Evolutionary conservation across 2,888 invertebrate genomes (phyloP), one percentile per base, ranked within the genome.

Genomic region (Cryptocephalus primarius): DNA sequence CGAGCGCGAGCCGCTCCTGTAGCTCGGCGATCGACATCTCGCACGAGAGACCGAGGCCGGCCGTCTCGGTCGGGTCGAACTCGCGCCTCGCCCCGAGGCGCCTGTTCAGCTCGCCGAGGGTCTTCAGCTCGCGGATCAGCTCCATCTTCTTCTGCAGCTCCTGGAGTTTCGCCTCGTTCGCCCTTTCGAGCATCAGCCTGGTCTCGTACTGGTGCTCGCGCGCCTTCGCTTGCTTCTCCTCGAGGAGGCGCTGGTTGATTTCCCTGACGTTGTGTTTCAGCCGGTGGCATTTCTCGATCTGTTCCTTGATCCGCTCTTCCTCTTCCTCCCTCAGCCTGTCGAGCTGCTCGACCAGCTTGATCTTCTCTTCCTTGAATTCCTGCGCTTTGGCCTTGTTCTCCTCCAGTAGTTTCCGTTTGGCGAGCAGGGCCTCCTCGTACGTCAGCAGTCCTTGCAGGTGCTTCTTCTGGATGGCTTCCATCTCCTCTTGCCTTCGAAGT

Each of bases 11-110:
- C 44, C 77, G 68, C 61, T 80, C 78, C 58, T 77, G 75, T 42
- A 81, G 60, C 64, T 82, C 80, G 8, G 76, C 76, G 42, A 80
- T 71, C 1, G 80, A 80, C 80, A 82, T 81, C 69, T 82, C 80
- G 62, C 78, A 77, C 31, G 81, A 57, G 9, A 80, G 67, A 1
- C 80, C 80, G 11, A 79, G 56, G 38, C 78, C 78, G 32, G 75
- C 70, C 11, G 75, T 70, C 64, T 79, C 76, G 1, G 78, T 79
- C 1, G 77, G 71, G 62, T 81, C 79, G 52, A 79, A 72, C 42
- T 78, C 72, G 65, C 73, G 76, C 41, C 50, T 55, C 33, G 54
- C 51, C 4, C 71, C 73, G 31, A 57, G 48, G 3, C 58, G 45
- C 9, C 50, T 48, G 33, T 60, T 60, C 10, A 71, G 49, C 39